Conservation (phyloP, 2,888 invertebrate species). For the Latheticus oryzae region DNA sequence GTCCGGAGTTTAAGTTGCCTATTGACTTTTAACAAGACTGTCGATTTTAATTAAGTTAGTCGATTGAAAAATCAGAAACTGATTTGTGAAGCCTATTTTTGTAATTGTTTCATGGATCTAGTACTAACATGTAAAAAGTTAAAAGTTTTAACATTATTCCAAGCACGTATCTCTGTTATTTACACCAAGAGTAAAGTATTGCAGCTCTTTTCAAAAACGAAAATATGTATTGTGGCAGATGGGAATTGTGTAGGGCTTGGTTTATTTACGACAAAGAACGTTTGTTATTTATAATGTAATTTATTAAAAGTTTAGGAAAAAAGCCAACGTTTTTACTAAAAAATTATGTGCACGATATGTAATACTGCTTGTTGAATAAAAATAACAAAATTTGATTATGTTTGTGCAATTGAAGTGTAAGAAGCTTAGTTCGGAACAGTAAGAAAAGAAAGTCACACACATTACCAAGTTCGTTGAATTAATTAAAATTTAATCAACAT, state of each 20-base stretch:
- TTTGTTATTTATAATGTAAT: conserved; percentile 9
- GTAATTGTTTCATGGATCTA: conserved; percentile 30
- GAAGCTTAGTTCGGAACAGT: no score
- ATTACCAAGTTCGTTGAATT: conserved; percentile 13
- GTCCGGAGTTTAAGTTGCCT: conserved; percentile 4
- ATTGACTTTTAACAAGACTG: conserved; percentile 13
- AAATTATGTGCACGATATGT: no score
- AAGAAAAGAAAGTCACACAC: no score
- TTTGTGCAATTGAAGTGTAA: no score
- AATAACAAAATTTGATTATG: no score
- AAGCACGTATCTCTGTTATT: conserved; percentile 49
- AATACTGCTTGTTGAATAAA: no score
- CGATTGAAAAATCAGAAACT: not conserved
- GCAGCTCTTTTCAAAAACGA: conserved; percentile 44
- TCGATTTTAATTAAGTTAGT: conserved; percentile 15
- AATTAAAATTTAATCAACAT: conserved; percentile 43
- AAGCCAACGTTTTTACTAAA: no score
- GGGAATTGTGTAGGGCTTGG: conserved; percentile 20
- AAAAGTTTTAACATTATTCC: conserved; percentile 38
- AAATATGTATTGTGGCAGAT: conserved; percentile 44
- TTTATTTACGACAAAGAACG: conserved; percentile 30
- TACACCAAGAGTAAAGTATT: conserved; percentile 47
- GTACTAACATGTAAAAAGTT: no score
- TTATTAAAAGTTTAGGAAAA: conserved; percentile 5
- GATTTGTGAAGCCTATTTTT: conserved; percentile 9